phyloP scores from a whole-genome alignment of 2,797 vertebrate species.

The Dicrostonyx torquatus region DNA sequence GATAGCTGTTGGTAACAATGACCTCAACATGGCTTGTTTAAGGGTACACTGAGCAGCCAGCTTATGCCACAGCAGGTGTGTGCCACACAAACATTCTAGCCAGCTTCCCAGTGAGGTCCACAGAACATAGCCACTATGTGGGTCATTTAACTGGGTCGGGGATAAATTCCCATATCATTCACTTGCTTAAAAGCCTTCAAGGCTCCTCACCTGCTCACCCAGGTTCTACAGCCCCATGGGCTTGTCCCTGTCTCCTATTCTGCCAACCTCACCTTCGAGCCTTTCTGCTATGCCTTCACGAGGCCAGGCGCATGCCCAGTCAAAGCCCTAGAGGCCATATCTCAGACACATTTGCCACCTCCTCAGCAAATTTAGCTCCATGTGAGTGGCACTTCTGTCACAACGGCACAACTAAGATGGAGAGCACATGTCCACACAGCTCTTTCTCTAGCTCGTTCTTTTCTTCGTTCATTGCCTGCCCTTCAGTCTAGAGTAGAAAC shows the following conservation, averaged over 20 bases:
- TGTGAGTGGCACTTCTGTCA: rapidly evolving
- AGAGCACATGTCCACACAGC: not conserved
- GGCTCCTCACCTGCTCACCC: not conserved
- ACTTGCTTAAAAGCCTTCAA: not conserved
- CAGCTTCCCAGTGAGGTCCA: not conserved
- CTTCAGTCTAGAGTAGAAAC: not conserved
- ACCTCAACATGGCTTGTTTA: rapidly evolving
- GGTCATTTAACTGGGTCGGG: not conserved
- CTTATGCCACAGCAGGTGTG: too few species aligned
- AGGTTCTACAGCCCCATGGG: not conserved
- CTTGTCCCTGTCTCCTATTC: too few species aligned
- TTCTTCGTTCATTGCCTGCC: not conserved
- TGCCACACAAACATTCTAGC: not conserved
- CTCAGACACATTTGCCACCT: not conserved
- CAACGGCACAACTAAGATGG: not conserved
- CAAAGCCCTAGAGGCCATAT: too few species aligned
- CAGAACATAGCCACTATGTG: not conserved
- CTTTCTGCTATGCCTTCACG: not conserved
- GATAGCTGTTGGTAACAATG: rapidly evolving
- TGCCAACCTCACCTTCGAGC: not conserved
- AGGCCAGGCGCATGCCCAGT: rapidly evolving
- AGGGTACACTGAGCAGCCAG: not conserved
- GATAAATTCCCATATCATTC: not conserved
- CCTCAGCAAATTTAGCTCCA: not conserved
- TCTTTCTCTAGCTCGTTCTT: not conserved